Base-by-base conservation (phyloP, 2,113 vertebrate genomes). In the Corythoichthys intestinalis region DNA sequence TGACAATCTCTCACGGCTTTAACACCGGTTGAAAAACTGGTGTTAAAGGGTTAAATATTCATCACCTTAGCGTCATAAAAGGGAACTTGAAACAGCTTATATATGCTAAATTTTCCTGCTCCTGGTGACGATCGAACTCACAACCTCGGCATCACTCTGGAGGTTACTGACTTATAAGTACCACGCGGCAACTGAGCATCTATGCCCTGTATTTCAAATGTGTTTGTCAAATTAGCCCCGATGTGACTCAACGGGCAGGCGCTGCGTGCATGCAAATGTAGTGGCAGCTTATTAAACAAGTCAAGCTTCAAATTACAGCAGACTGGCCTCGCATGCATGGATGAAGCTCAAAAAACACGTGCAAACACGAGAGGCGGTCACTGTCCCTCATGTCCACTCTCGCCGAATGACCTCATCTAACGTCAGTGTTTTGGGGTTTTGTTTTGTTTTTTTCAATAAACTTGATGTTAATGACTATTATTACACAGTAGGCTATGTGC, bases 281-380 rank as follows among this genome's bases (percentile, higher is more conserved):
- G 76, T 58, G 44, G 58, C 7, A 66, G 80, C 77, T 83, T 85
- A 87, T 86, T 86, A 86, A 82, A 74, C 67, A 74, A 80, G 79
- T 70, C 72, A 85, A 80, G 74, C 75, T 82, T 82, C 77, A 86
- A 85, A 88, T 85, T 75, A 69, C 74, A 87, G 70, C 85, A 87
- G 85, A 87, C 80, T 70, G 85, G 73, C 69, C 67, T 66, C 58
- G 75, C 85, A 87, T 63, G 82, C 83, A 80, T 82, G 84, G 82
- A 6, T 85, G 84, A 66, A 79, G 80, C 75, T 37, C 50, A 81
- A 77, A 68, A 73, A 73, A 77, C 67, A 72, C 70, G 75, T 79
- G 76, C 65, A 74, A 48, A 74, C 9, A 44, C 58, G 73, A 75
- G 74, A 65, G 74, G 66, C 71, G 70, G 58, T 44, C 35, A 38